Percentiles rank a stretch among this genome's conserved stretches.
Evolutionary conservation across 1,140 invertebrate species (phyloP).

Genomic region (Latrodectus geometricus): DNA sequence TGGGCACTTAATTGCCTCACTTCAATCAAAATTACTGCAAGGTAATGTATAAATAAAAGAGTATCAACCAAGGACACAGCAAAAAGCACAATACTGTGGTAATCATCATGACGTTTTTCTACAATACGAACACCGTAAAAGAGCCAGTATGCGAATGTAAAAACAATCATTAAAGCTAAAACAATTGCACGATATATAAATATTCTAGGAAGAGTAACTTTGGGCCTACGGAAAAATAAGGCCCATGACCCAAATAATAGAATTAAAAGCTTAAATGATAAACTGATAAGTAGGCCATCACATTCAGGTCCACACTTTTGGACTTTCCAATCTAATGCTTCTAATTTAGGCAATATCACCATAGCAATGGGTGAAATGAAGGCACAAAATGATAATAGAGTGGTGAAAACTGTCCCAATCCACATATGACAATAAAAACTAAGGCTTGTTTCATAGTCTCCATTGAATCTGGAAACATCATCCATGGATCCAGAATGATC

Average conservation of each 20-base stretch:
- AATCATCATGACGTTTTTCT: constrained; percentile 67
- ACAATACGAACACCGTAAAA: constrained; percentile 93
- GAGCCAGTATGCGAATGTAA: constrained; percentile 96
- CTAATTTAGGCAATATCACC: constrained; percentile 91
- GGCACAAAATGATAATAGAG: constrained; percentile 81
- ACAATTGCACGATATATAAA: constrained; percentile 91
- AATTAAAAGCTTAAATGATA: constrained; percentile 91
- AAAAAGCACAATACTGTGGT: constrained; percentile 81
- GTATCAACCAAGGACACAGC: constrained; percentile 91
- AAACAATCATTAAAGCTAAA: constrained; percentile 88
- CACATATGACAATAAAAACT: constrained; percentile 83
- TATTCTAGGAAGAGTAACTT: constrained; percentile 91
- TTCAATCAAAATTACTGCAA: constrained; percentile 92
- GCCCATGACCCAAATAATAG: constrained; percentile 95
- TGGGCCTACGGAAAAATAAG: constrained; percentile 75
- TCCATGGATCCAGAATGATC: constrained; percentile 94
- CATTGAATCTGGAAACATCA: constrained; percentile 74
- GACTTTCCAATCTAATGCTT: constrained; percentile 68
- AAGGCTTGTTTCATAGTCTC: constrained; percentile 66
- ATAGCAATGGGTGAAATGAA: constrained; percentile 94
- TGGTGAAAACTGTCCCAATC: constrained; percentile 80
- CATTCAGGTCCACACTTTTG: constrained; percentile 83
- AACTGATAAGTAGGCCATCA: constrained; percentile 88
- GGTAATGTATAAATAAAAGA: constrained; percentile 93
- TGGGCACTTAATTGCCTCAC: constrained; percentile 88